These are phyloP conservation scores for Periophthalmus magnuspinnatus DNA, from an alignment of 2,797 vertebrate species.

Conservation along the genomic window DNA sequence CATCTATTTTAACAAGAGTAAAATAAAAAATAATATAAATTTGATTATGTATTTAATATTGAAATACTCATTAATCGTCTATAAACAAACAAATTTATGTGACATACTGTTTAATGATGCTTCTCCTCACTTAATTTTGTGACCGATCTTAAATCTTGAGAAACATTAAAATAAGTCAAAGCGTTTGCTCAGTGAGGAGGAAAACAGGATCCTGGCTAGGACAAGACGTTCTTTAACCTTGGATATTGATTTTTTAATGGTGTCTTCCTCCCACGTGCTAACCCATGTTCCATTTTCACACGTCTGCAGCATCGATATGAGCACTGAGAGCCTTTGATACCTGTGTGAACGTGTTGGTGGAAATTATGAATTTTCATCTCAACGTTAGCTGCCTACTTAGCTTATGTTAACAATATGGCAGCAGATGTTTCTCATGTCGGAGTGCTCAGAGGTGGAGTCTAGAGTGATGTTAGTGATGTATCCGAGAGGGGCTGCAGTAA, in stretches of 20 bases:
- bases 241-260: slow-evolving; percentile 37
- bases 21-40: background rate
- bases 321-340: slow-evolving; percentile 19
- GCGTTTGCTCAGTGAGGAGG: slow-evolving; percentile 19
- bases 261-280: slow-evolving; percentile 2
- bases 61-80: background rate
- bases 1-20: too few relatives aligned
- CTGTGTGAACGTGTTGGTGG: slow-evolving; percentile 8
- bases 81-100: background rate
- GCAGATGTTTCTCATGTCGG: slow-evolving; percentile 39
- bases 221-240: slow-evolving; percentile 24
- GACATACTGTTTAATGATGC: background rate
- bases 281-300: slow-evolving; percentile 18
- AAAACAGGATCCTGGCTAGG: slow-evolving; percentile 18
- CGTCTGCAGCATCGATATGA: slow-evolving; percentile 26
- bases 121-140: slow-evolving; percentile 20
- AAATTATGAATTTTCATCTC: slow-evolving; percentile 35
- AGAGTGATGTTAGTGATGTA: slow-evolving; percentile 19
- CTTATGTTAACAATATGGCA: slow-evolving; percentile 27
- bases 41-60: background rate
- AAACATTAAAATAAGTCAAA: slow-evolving; percentile 7
- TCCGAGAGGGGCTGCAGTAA: slow-evolving; percentile 10
- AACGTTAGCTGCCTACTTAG: slow-evolving; percentile 32
- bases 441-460: slow-evolving; percentile 33
- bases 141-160: background rate